These are phyloP conservation scores for Diorhabda carinulata DNA, from an alignment of 1,140 invertebrate species.

Conservation along the genomic window DNA sequence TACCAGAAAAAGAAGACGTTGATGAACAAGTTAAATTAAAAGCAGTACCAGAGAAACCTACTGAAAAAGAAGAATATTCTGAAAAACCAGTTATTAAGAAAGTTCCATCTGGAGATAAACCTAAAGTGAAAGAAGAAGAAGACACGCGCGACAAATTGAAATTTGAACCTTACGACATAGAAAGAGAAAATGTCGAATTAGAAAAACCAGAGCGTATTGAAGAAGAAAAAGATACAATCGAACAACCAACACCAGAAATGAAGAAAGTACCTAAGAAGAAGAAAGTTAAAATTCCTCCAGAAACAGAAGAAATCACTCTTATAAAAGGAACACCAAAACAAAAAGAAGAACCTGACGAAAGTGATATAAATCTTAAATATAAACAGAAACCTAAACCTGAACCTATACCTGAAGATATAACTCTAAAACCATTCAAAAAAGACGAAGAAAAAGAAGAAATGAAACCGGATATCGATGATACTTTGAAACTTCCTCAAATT, in stretches of 20 bases:
- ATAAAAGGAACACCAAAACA: slow-evolving; percentile 55
- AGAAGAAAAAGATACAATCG: slow-evolving; percentile 36
- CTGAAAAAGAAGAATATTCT: slow-evolving; percentile 13
- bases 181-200: slow-evolving; percentile 38
- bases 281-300: slow-evolving; percentile 51
- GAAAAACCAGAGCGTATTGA: slow-evolving; percentile 47
- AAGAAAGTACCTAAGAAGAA: slow-evolving; percentile 49
- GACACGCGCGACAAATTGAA: slow-evolving; percentile 39
- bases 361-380: slow-evolving; percentile 56
- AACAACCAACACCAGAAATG: slow-evolving; percentile 47
- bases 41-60: slow-evolving; percentile 19
- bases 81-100: slow-evolving; percentile 19
- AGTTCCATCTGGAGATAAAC: slow-evolving; percentile 54
- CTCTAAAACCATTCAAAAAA: slow-evolving; percentile 53
- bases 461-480: slow-evolving; percentile 16
- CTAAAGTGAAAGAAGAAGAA: slow-evolving; percentile 48
- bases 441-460: slow-evolving; percentile 40
- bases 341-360: slow-evolving; percentile 50
- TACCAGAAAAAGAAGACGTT: slow-evolving; percentile 34
- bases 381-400: slow-evolving; percentile 52
- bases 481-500: slow-evolving; percentile 22
- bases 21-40: slow-evolving; percentile 22
- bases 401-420: slow-evolving; percentile 51
- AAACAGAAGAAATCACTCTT: slow-evolving; percentile 52
- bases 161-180: slow-evolving; percentile 40